phyloP scores from a whole-genome alignment of 2,113 vertebrate genomes.

The Forbesichthys papilliferus region DNA sequence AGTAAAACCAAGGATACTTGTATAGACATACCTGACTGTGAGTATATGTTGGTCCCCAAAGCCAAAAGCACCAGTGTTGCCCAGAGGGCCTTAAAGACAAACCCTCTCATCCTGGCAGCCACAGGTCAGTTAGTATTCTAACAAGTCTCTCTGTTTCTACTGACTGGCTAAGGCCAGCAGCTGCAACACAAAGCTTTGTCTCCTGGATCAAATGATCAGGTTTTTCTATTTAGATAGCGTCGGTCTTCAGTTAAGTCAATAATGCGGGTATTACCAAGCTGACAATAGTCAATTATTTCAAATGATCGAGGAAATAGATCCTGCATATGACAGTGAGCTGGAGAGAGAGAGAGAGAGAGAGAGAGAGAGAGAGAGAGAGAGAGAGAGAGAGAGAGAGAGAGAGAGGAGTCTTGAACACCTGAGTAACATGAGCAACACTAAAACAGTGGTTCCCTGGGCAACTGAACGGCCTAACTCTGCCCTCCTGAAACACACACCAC shows the following conservation, averaged over 20 bases:
- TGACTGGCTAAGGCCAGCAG: constrained; percentile 10
- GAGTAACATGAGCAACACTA: constrained; percentile 43
- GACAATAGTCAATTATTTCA: not conserved
- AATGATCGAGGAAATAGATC: constrained; percentile 8
- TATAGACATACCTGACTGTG: constrained; percentile 56
- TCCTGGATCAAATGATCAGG: not conserved
- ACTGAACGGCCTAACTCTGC: constrained; percentile 44
- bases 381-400: constrained; percentile 31
- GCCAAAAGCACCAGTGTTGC: constrained; percentile 55
- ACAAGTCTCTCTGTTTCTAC: constrained; percentile 9
- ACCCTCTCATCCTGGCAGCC: constrained; percentile 54
- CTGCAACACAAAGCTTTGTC: not conserved
- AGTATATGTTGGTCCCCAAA: constrained; percentile 27
- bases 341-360: not conserved
- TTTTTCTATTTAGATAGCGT: not conserved
- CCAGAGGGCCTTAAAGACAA: constrained; percentile 37
- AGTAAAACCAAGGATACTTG: not conserved
- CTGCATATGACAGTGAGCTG: not conserved
- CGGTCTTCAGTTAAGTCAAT: not conserved
- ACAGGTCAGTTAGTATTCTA: not conserved
- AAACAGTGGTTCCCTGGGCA: constrained; percentile 56
- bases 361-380: constrained; percentile 5
- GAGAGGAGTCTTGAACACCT: constrained; percentile 29
- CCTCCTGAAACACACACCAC: constrained; percentile 64
- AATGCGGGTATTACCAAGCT: not conserved